Base-by-base conservation (phyloP, 2,888 invertebrate genomes). In the Hirtodrosophila alboralis region DNA sequence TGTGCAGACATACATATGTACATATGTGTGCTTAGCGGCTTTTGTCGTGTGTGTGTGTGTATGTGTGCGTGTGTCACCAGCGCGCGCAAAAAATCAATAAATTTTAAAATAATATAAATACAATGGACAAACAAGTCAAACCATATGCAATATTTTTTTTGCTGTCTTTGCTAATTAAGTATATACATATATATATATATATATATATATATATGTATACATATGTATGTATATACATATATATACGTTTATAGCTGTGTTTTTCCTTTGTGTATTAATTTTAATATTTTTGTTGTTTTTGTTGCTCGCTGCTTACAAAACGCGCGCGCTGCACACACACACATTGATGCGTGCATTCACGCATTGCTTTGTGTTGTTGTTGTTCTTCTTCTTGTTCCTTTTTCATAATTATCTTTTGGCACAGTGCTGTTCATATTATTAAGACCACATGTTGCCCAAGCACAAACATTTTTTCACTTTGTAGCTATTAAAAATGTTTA, bases 1-100 rank as follows among this genome's bases (percentile, higher is more conserved):
- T 31, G 26, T 28, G 21, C n/a, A 4, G 18, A 5, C 18, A 4
- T 21, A 4, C 18, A 21, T 21, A 5, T 33, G 43, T 34, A 26
- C 31, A 44, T 28, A 41, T 60, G 41, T 41, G 30, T 53, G 48
- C 45, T 41, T 27, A 37, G 54, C 59, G 53, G 70, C 64, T 33
- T 70, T 52, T 56, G 51, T 31, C 51, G 28, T 30, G 37, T 48
- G 48, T 51, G 18, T 9, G 38, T 61, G 54, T 53, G 33, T 23
- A 28, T 60, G 41, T 43, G 56, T 77, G 62, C 37, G 60, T 49
- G 41, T 77, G 71, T 66, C 63, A 61, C 52, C 37, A 57, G 10
- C 28, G 31, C 58, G 16, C 33, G 26, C 16, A 65, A 75, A 65
- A 85, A 84, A 84, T 87, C 84, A 74, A 84, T 87, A 84, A 69